Percentiles rank a stretch among this genome's conserved stretches.
Evolutionary conservation across 37 sponge, comb jelly and placozoan species (phyloP).

Genomic region (Amphimedon queenslandica): DNA sequence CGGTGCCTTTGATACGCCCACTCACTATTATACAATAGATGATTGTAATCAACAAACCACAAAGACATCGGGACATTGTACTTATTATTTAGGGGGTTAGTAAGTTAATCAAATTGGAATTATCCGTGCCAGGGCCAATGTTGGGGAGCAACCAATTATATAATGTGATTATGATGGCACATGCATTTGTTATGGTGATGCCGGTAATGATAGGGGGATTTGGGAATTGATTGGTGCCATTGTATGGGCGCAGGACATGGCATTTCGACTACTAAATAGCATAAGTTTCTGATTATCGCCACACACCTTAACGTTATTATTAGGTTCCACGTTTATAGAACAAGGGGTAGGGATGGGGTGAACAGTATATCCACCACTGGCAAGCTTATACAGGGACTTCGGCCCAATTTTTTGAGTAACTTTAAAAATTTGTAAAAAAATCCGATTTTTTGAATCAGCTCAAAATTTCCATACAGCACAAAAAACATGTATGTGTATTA

Average conservation of each 20-base stretch:
- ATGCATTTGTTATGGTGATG: slow-evolving; percentile 81
- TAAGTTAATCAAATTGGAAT: slow-evolving; percentile 64
- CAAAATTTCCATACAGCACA: too few relatives aligned
- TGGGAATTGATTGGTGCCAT: slow-evolving; percentile 76
- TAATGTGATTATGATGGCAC: slow-evolving; percentile 84
- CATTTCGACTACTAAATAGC: slow-evolving; percentile 79
- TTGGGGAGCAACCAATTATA: slow-evolving; percentile 74
- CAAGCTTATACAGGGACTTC: too few relatives aligned
- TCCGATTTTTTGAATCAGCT: too few relatives aligned
- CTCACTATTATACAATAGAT: too few relatives aligned
- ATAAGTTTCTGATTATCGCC: slow-evolving; percentile 82
- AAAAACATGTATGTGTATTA: too few relatives aligned
- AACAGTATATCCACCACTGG: too few relatives aligned
- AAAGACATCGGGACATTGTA: slow-evolving; percentile 80
- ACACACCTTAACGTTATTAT: slow-evolving; percentile 65
- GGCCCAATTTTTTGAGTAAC: too few relatives aligned
- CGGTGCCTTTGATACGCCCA: too few relatives aligned
- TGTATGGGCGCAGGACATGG: slow-evolving; percentile 84
- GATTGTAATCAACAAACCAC: slow-evolving; percentile 83
- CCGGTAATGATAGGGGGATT: slow-evolving; percentile 80
- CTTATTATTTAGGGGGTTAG: slow-evolving; percentile 81
- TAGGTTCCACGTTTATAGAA: slow-evolving; percentile 66
- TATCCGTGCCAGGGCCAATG: slow-evolving; percentile 72
- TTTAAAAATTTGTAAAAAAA: too few relatives aligned
- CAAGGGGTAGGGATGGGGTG: slow-evolving; percentile 78